A percentile compares a stretch with the other conserved stretches of the same genome.
Evolutionary conservation across 2,888 invertebrate genomes (phyloP).

Genomic region (Lepidochitona cinerea): DNA sequence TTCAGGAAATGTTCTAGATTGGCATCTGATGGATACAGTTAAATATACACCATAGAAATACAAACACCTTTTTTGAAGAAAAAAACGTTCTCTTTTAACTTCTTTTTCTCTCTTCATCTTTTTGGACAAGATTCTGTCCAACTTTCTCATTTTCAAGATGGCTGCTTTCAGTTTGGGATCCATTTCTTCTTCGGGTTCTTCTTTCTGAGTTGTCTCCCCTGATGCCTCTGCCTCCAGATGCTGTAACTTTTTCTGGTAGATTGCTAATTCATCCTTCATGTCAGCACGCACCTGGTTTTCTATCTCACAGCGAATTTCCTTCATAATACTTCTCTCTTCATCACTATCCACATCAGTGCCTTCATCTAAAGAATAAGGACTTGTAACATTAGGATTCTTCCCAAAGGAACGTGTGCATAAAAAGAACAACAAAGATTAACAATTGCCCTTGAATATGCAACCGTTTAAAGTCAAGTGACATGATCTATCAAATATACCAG

Average conservation of each 20-base stretch:
- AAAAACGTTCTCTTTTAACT: constrained; percentile 64
- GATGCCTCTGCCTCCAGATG: constrained; percentile 38
- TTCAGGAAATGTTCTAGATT: no score
- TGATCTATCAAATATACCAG: no score
- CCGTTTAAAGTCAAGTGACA: no score
- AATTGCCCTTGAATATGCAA: no score
- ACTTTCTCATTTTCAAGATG: constrained; percentile 66
- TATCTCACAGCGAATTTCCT: constrained; percentile 63
- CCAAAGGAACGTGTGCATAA: no score
- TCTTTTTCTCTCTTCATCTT: constrained; percentile 61
- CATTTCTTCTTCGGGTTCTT: constrained; percentile 41
- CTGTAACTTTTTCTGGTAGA: constrained; percentile 46
- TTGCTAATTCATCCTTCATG: constrained; percentile 63
- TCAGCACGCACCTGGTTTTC: constrained; percentile 58
- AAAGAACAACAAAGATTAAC: no score
- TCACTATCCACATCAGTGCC: constrained; percentile 62
- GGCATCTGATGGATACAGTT: no score
- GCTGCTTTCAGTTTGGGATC: constrained; percentile 64
- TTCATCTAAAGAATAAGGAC: constrained; percentile 33
- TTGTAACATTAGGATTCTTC: no score
- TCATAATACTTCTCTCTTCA: constrained; percentile 63
- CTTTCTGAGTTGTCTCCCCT: constrained; percentile 11
- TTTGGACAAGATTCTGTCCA: constrained; percentile 62
- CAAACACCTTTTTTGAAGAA: constrained; percentile 59
- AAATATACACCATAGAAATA: no score